Base-by-base conservation (phyloP, 2,888 invertebrate genomes). In the Epistrophella euchroma region DNA sequence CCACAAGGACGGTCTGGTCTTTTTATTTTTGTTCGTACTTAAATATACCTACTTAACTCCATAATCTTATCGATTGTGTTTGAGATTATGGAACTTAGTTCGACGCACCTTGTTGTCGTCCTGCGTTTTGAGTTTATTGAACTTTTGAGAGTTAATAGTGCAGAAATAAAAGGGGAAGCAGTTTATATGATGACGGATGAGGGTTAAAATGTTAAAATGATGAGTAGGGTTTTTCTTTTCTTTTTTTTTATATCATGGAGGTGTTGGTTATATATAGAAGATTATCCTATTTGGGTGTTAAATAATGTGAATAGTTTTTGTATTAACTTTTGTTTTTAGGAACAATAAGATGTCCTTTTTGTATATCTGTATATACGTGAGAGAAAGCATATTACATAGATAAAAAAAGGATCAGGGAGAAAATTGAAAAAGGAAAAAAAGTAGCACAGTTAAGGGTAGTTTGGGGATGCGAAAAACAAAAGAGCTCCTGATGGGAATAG, bases 61-160 rank as follows among this genome's bases (percentile, higher is more conserved):
- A 73, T 62, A 81, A 81, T 76, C 81, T 72, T 80, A 85, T 85
- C 85, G 85, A 85, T 85, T 85, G 75, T 76, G 76, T 73, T 58
- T 35, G 62, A 85, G 81, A 81, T 85, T 85, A 81, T 58, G 7
- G 76, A 43, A 73, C 60, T 15, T 22, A 50, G 9, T 60, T 47
- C 45, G 28, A 77, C 35, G 71, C 70, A 71, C 56, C 47, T 40
- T 50, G 15, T 58, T 45, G 40, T 56, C 45, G 71, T 72, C 66
- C 66, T 79, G 66, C 75, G 71, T 76, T 80, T 81, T 15, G 80
- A 50, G 85, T 80, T 80, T 85, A 77, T 72, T 85, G 85, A 85
- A 85, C 85, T 68, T 62, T 66, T 2, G n/a, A 19, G 52, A 72
- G 37, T 55, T 50, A 52, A 43, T 72, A 50, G 47, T 45, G 56